A percentile compares a stretch with the other conserved stretches of the same genome.
Conservation (phyloP, 2,797 vertebrate genomes). For the Darevskia nairensis region DNA sequence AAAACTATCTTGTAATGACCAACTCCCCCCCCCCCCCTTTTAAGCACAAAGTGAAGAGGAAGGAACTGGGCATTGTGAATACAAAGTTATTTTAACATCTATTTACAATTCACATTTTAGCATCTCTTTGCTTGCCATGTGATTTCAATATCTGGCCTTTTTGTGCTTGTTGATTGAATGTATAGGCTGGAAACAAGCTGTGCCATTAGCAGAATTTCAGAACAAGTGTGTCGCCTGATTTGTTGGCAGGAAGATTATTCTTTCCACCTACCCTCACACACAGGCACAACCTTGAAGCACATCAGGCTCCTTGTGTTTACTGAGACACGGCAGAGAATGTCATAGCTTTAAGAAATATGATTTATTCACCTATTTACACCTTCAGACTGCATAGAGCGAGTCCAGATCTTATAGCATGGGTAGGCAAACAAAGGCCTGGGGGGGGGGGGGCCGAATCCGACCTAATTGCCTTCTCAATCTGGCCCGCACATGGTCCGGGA, state of each 20-base stretch:
- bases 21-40: too few relatives aligned
- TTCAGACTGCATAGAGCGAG: too few relatives aligned
- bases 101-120: constrained; percentile 7
- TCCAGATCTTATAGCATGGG: too few relatives aligned
- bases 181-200: background rate
- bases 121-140: constrained; percentile 17
- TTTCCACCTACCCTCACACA: background rate
- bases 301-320: background rate
- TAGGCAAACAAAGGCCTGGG: too few relatives aligned
- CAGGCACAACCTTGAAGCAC: background rate
- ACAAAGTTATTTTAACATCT: background rate
- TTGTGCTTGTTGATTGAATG: background rate
- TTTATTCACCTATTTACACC: too few relatives aligned
- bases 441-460: too few relatives aligned
- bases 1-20: background rate
- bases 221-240: background rate
- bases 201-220: constrained; percentile 1
- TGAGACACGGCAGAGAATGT: background rate
- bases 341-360: too few relatives aligned
- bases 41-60: too few relatives aligned
- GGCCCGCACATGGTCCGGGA: too few relatives aligned
- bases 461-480: too few relatives aligned
- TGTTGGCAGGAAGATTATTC: background rate
- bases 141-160: constrained; percentile 13
- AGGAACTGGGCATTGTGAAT: background rate